Percentiles rank a stretch among this genome's conserved stretches.
phyloP scores from a whole-genome alignment of 1,140 invertebrate species.

The Drosophila novamexicana region DNA sequence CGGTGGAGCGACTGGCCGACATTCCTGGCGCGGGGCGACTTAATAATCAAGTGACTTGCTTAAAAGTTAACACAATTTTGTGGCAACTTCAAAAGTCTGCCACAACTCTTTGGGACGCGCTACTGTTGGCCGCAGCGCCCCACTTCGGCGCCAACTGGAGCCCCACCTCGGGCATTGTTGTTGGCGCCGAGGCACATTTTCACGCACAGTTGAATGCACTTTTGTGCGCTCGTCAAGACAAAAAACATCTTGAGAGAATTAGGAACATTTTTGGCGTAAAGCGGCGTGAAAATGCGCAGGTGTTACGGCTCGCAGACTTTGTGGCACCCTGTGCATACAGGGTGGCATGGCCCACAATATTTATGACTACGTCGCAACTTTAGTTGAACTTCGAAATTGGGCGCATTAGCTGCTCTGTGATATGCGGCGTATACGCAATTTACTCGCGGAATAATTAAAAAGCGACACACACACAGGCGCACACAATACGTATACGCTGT shows the following conservation, averaged over 20 bases:
- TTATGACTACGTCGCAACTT: not conserved
- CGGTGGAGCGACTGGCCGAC: conserved; percentile 5
- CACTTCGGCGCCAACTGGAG: not conserved
- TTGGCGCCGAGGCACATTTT: conserved; percentile 46
- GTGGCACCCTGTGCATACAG: not conserved
- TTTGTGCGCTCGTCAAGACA: conserved; percentile 49
- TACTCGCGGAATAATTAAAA: conserved; percentile 67
- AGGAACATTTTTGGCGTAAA: conserved; percentile 15
- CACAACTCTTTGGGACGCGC: conserved; percentile 52
- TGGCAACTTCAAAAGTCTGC: conserved; percentile 78
- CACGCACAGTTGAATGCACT: conserved; percentile 79
- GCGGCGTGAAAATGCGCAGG: conserved; percentile 21
- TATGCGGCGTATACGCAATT: conserved; percentile 68
- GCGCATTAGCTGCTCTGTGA: conserved; percentile 17
- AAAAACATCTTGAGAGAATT: conserved; percentile 21
- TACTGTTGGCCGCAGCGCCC: not conserved
- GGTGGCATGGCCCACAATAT: not conserved
- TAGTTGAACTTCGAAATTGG: not conserved
- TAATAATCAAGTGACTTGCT: conserved; percentile 81
- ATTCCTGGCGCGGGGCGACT: conserved; percentile 39
- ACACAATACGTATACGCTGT: conserved; percentile 1
- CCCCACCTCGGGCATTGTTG: conserved; percentile 7
- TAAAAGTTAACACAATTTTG: conserved; percentile 81
- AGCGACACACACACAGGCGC: conserved; percentile 30
- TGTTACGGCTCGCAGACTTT: not conserved